Evolutionary conservation across 2,888 invertebrate genomes (phyloP).

Genomic region (Tiliacea citrago): DNA sequence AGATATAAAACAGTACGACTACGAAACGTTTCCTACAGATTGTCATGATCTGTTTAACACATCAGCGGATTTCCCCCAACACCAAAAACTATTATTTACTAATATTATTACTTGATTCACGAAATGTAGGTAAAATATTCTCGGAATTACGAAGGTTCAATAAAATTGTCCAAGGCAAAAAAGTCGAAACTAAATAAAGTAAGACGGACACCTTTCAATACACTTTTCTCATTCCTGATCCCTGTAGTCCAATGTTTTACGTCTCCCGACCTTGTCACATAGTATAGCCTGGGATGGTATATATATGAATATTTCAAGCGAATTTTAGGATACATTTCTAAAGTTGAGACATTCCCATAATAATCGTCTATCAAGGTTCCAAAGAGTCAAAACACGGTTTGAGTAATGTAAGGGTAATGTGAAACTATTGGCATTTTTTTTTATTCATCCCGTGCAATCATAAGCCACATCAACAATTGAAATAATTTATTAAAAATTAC

Average conservation of each 20-base stretch:
- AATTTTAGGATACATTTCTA: conserved; percentile 3
- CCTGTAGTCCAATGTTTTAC: conserved; percentile 3
- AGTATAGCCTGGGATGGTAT: not conserved
- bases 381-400: not conserved
- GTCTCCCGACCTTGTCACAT: not conserved
- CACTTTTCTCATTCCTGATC: conserved; percentile 18
- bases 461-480: not conserved
- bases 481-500: not conserved
- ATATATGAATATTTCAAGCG: conserved; percentile 41
- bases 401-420: not conserved
- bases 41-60: not conserved
- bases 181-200: conserved; percentile 16
- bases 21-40: not conserved
- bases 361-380: conserved; percentile 11
- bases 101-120: not conserved
- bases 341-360: conserved; percentile 29
- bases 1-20: not conserved
- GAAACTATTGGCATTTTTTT: not conserved
- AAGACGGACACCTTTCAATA: conserved; percentile 22
- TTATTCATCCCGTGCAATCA: not conserved
- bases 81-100: not conserved
- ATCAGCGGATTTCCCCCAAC: not conserved
- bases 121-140: not conserved
- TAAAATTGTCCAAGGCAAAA: not conserved
- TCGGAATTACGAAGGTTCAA: not conserved